Conservation (phyloP, 2,888 invertebrate species). For the Catocala sponsa region DNA sequence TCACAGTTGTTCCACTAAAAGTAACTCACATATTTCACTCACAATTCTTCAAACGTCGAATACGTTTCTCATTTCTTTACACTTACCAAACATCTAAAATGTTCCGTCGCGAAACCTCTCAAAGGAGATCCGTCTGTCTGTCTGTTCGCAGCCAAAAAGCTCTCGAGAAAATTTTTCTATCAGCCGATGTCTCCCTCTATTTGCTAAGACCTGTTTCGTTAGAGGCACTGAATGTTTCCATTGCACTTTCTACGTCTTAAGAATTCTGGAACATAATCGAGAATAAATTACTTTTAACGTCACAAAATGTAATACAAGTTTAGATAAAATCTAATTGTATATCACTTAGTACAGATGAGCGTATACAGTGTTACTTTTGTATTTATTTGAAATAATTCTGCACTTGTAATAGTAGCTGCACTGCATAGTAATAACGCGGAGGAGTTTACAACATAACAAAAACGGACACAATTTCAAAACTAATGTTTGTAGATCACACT, state of each 20-base stretch:
- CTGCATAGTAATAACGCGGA: too few relatives aligned
- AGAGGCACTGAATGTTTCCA: slow-evolving; percentile 72
- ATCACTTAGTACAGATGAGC: too few relatives aligned
- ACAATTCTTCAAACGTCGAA: slow-evolving; percentile 31
- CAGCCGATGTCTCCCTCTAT: slow-evolving; percentile 85
- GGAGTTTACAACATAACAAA: too few relatives aligned
- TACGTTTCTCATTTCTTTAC: slow-evolving; percentile 50
- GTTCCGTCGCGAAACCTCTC: slow-evolving; percentile 56
- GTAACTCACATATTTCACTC: slow-evolving; percentile 9
- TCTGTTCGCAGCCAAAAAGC: slow-evolving; percentile 74
- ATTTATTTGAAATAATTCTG: too few relatives aligned
- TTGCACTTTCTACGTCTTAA: slow-evolving; percentile 31
- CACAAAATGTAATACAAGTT: too few relatives aligned
- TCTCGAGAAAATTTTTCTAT: slow-evolving; percentile 81
- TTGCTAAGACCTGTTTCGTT: slow-evolving; percentile 87
- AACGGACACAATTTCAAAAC: too few relatives aligned
- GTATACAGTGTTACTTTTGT: too few relatives aligned
- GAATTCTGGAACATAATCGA: neutral
- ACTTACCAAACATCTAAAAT: slow-evolving; percentile 48
- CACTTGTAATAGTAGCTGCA: too few relatives aligned
- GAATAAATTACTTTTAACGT: too few relatives aligned
- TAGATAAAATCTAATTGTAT: too few relatives aligned
- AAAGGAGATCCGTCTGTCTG: slow-evolving; percentile 65
- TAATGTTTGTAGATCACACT: too few relatives aligned
- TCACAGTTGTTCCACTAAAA: slow-evolving; percentile 5